Evolutionary conservation across 2,113 vertebrate species (phyloP), one percentile per base, ranked within the genome.

Genomic region (Vicugna pacos): DNA sequence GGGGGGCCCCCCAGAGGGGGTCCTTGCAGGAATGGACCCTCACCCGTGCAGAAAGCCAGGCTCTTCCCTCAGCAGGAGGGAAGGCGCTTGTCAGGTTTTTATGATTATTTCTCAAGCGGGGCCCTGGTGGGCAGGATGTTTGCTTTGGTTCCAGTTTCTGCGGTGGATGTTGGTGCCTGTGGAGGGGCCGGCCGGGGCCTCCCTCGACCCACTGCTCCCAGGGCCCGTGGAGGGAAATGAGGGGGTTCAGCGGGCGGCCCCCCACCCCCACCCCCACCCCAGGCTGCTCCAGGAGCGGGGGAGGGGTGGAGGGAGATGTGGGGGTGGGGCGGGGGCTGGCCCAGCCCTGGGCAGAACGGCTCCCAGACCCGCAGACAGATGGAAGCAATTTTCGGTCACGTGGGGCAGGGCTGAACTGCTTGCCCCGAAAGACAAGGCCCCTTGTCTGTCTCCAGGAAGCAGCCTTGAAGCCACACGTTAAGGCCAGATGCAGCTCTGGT

Each of bases 371-470:
- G 1, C 69, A 11, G 69, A 79, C 97, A 97, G 91, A 93, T 97
- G 97, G 98, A 97, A 98, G 79, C 93, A 91, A 97, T 98, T 97
- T 96, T 52, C 1, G 3, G 85, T 97, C 97, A 97, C 82, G 88
- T 96, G 98, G 85, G 48, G 4, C 11, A 1, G 73, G 73, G 65
- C 73, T 26, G 38, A 83, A 24, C 91, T 3, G 52, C 83, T 11
- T 11, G 52, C 81, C 65, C 87, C 9, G 0, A 16, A 3, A 95
- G 90, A 60, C 88, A 17, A 24, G 96, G 86, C 92, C 84, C 56
- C 77, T 1, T 3, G n/a, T 52, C 79, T 12, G 83, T 35, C 84
- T 97, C 83, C 96, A 86, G 97, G 94, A 97, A 95, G 86, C 20
- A 4, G 76, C 82, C 91, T 69, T 42, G 3, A 35, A 91, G 95